Evolutionary conservation across 2,113 vertebrate species (phyloP), one percentile per base, ranked within the genome.

Genomic region (Procapra przewalskii): DNA sequence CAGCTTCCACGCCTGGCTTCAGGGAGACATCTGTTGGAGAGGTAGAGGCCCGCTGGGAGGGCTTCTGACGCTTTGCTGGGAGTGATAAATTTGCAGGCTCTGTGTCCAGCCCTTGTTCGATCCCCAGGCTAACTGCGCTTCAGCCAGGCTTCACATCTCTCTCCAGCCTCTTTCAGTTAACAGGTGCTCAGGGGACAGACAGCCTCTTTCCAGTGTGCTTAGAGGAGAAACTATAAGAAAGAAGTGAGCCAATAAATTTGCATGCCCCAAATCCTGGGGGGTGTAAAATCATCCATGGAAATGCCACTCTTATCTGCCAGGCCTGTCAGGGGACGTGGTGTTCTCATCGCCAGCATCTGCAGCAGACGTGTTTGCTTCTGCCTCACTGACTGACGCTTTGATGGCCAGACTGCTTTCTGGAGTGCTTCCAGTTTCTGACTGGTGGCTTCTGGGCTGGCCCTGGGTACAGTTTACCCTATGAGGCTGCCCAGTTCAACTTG

Each of bases 181-280:
- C 90, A 94, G 98, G 98, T 84, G 98, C 98, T 27, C 98, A 98
- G 25, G 98, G 98, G 54, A 98, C 96, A 3, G 98, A 88, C 0
- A 98, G 98, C 85, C 98, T 97, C 97, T 99, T 98, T 64, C 98
- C 95, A 43, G 98, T 94, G 19, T 98, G 98, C 96, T 98, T 98
- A 29, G 99, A 99, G 93, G 98, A 99, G 91, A 99, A 99, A 96
- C 99, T 99, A 79, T 99, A 99, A 0, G 99, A 99, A 93, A 99
- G 99, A 15, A 99, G 98, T 19, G 99, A 99, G 87, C 98, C 99
- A 3, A 99, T 99, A 94, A 99, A 99, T 94, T 98, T 99, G 97
- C 99, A 99, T 7, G 98, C 98, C 10, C 98, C 99, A 1, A 98
- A 98, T 8, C 97, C 98, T 0, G 98, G 27, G 98, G 29, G 99